Percentiles rank a stretch among this genome's conserved stretches.
phyloP scores from a whole-genome alignment of 1,140 invertebrate species.

The Pogonognathellus flavescens region DNA sequence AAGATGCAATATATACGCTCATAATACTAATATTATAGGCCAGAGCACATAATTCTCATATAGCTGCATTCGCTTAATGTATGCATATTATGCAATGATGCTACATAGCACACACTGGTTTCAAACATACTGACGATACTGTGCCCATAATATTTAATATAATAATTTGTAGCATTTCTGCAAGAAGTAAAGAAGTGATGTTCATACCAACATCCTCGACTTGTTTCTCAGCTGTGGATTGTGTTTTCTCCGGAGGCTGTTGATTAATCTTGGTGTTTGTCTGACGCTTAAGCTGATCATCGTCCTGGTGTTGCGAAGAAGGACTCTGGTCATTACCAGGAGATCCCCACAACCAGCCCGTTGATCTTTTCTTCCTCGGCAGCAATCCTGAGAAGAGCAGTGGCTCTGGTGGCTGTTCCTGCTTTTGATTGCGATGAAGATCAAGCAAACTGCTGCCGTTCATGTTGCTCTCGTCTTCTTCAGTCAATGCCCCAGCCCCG shows the following conservation, averaged over 20 bases:
- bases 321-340: neutral
- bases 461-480: neutral
- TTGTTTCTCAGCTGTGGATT: constrained; percentile 11
- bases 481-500: neutral
- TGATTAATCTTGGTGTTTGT: neutral
- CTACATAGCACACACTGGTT: too few species aligned
- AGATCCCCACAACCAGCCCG: constrained; percentile 15
- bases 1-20: too few species aligned
- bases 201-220: constrained; percentile 17
- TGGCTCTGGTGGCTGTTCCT: neutral
- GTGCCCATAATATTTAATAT: too few species aligned
- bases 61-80: too few species aligned
- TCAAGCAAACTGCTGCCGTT: neutral
- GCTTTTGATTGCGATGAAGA: neutral
- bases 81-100: too few species aligned
- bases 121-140: too few species aligned
- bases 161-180: too few species aligned
- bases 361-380: constrained; percentile 24
- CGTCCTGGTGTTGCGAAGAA: neutral
- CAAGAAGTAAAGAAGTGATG: neutral
- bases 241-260: neutral
- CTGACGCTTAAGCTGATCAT: neutral
- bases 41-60: too few species aligned
- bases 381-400: neutral
- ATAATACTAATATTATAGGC: too few species aligned